Evolutionary conservation across 2,797 vertebrate genomes (phyloP), one percentile per base, ranked within the genome.

Genomic region (Coracias cyanogaster): DNA sequence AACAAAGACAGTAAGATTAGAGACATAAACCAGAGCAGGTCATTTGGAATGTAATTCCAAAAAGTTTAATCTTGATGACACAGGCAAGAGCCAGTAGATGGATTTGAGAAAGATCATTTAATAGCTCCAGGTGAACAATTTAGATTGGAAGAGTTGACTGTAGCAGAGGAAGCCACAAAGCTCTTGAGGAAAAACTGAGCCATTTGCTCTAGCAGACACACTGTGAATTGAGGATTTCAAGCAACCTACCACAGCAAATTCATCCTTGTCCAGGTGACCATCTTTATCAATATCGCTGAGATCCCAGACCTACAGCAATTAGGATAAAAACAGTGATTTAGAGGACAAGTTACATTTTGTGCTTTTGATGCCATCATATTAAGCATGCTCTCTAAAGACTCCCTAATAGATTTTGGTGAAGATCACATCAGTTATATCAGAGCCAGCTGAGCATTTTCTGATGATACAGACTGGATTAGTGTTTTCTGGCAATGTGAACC

Each of bases 211-310:
- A 37, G n/a, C 22, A 84, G 35, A 82, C 37, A 55, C 29, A 52
- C 6, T 39, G 46, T 9, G 21, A 90, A 67, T 1, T 49, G 18
- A 80, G 71, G 96, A 83, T 35, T n/a, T 55, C 87, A 90, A 94
- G 39, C 61, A 80, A 90, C 99, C 97, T 96, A 99, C 99, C 99
- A 99, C 99, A 87, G 99, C 99, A 97, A 99, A 99, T 91, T 99
- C 99, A 14, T 99, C 99, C 95, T 97, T 99, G 98, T 99, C 99
- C 97, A 99, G 97, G 78, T 99, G 99, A 15, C 99, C 99, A 41
- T 99, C 99, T 98, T 99, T 99, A 96, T 99, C 99, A 15, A 99
- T 99, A 97, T 99, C 99, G 93, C 99, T 99, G 92, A 99, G 98
- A 96, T 99, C 99, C 99, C 99, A 99, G 74, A 99, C 99, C 99